A percentile compares a stretch with the other conserved stretches of the same genome.
Evolutionary conservation across 2,888 invertebrate genomes (phyloP).

Genomic region (Leptogaster cylindrica): DNA sequence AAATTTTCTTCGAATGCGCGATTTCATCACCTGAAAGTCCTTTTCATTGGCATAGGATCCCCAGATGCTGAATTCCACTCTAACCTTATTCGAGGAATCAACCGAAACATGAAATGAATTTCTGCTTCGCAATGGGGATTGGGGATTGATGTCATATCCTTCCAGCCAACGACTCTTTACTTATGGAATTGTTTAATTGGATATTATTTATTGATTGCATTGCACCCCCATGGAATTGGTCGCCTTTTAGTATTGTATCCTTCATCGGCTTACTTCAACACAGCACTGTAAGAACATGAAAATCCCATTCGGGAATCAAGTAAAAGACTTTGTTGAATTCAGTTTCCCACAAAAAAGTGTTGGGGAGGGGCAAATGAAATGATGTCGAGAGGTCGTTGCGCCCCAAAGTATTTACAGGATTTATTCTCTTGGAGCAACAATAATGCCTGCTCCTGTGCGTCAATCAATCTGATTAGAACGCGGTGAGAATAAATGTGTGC

Average conservation of each 20-base stretch:
- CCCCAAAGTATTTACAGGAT: background rate
- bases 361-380: background rate
- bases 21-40: too few species aligned
- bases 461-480: conserved; percentile 29
- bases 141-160: background rate
- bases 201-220: conserved; percentile 36
- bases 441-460: conserved; percentile 16
- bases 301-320: background rate
- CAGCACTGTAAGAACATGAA: background rate
- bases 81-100: conserved; percentile 40
- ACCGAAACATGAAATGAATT: conserved; percentile 46
- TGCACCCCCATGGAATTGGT: conserved; percentile 7
- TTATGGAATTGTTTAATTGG: conserved; percentile 34
- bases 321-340: background rate
- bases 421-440: conserved; percentile 1
- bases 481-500: background rate
- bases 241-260: conserved; percentile 3
- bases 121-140: conserved; percentile 13
- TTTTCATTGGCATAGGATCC: too few species aligned
- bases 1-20: too few species aligned
- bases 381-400: too few species aligned
- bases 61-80: background rate
- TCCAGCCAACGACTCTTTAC: conserved; percentile 20
- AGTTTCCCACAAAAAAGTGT: background rate
- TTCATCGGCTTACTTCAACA: conserved; percentile 27